Conservation (phyloP, 1,140 invertebrate genomes). For the Archivesica marissinica region DNA sequence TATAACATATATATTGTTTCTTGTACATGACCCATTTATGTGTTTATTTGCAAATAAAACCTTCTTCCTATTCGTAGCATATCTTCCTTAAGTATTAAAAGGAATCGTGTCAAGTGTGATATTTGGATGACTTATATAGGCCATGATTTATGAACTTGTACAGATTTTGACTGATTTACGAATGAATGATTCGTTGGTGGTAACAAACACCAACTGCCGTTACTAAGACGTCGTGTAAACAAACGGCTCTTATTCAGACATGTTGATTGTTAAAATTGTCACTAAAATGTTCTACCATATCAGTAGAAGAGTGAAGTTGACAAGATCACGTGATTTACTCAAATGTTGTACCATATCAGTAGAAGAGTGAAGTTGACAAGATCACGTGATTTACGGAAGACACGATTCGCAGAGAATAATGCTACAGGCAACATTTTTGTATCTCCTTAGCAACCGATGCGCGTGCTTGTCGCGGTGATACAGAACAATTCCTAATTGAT, state of each 20-base stretch:
- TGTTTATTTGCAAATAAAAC: too few relatives aligned
- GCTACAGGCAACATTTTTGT: not conserved
- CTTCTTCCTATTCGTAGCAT: too few relatives aligned
- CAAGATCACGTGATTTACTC: too few relatives aligned
- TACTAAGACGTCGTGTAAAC: conserved; percentile 26
- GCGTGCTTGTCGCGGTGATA: not conserved
- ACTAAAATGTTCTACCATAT: conserved; percentile 10
- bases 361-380: not conserved
- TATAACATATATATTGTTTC: too few relatives aligned
- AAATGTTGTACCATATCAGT: conserved; percentile 1
- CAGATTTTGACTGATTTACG: too few relatives aligned
- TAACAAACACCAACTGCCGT: not conserved
- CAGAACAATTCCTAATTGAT: conserved; percentile 4
- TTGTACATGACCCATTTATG: too few relatives aligned
- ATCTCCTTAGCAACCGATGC: conserved; percentile 6
- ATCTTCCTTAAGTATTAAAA: not conserved
- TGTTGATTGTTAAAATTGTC: conserved; percentile 45
- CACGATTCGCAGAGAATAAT: not conserved
- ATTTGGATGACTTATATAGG: too few relatives aligned
- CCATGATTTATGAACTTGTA: too few relatives aligned
- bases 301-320: conserved; percentile 3
- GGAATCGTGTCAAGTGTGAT: too few relatives aligned
- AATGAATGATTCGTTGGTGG: too few relatives aligned
- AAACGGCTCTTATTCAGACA: not conserved
- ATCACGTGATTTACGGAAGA: not conserved